Evolutionary conservation across 2,113 vertebrate species (phyloP).

Genomic region (Chaetops frenatus): DNA sequence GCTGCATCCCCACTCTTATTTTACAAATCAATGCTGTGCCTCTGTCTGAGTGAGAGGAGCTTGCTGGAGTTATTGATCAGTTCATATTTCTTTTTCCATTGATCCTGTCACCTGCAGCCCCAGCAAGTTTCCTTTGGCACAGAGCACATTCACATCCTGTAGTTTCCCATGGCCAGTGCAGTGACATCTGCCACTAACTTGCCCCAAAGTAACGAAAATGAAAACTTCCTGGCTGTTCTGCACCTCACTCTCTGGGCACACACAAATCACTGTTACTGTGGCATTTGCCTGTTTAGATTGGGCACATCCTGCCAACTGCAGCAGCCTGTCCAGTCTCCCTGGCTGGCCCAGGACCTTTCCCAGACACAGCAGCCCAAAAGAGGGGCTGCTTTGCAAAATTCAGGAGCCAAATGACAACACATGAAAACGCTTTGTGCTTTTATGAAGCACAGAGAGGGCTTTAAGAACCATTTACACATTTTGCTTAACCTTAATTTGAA

Average conservation of each 20-base stretch:
- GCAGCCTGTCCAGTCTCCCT: neutral
- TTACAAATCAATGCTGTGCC: slow-evolving; percentile 23
- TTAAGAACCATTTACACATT: neutral
- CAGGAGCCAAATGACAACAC: neutral
- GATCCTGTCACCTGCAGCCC: neutral
- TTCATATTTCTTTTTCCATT: slow-evolving; percentile 19
- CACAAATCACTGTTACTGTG: neutral
- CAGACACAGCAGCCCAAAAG: too few species aligned
- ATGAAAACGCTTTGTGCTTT: neutral
- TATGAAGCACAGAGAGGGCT: neutral
- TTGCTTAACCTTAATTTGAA: neutral
- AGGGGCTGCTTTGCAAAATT: neutral
- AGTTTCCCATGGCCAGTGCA: neutral
- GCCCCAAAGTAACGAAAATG: neutral
- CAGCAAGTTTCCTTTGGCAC: neutral
- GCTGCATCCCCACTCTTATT: neutral
- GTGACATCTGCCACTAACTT: neutral
- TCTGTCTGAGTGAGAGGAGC: neutral
- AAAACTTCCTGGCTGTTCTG: neutral
- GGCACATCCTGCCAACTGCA: neutral
- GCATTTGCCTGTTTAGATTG: neutral
- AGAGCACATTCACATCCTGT: neutral
- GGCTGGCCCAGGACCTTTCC: neutral
- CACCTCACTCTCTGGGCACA: neutral
- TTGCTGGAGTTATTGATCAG: slow-evolving; percentile 11